phyloP scores from a whole-genome alignment of 2,797 vertebrate genomes.

The Botia kubotai region DNA sequence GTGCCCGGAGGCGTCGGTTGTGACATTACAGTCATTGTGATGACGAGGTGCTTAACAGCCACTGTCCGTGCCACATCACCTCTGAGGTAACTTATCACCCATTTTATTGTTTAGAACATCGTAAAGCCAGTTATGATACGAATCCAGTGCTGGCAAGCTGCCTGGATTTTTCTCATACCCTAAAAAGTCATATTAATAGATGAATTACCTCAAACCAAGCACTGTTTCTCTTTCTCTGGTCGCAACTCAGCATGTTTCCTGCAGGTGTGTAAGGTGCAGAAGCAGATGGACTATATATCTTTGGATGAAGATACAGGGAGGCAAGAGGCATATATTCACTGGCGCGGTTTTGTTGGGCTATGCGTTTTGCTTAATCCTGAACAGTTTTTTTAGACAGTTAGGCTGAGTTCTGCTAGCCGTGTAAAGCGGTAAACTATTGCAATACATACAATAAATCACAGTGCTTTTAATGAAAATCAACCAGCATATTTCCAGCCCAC shows the following conservation, averaged over 20 bases:
- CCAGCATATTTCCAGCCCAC: constrained; percentile 38
- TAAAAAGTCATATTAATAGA: constrained; percentile 52
- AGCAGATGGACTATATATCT: constrained; percentile 65
- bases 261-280: constrained; percentile 58
- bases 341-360: constrained; percentile 33
- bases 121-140: constrained; percentile 38
- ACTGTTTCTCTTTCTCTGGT: constrained; percentile 28
- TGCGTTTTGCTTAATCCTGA: constrained; percentile 37
- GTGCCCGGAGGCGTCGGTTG: constrained; percentile 20
- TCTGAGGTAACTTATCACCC: constrained; percentile 37
- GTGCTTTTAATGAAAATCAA: constrained; percentile 39
- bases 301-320: constrained; percentile 50
- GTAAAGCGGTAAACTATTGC: constrained; percentile 18
- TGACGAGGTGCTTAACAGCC: constrained; percentile 32
- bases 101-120: constrained; percentile 48
- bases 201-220: constrained; percentile 44
- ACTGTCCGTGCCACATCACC: constrained; percentile 25
- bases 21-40: constrained; percentile 37
- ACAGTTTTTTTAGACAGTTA: constrained; percentile 16
- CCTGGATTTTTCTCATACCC: constrained; percentile 29
- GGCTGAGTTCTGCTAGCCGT: constrained; percentile 34
- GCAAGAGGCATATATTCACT: constrained; percentile 42
- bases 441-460: constrained; percentile 49
- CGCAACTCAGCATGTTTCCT: constrained; percentile 58
- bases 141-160: constrained; percentile 16